Conservation (phyloP, 2,797 vertebrate species). For the Enteromius radiatus region DNA sequence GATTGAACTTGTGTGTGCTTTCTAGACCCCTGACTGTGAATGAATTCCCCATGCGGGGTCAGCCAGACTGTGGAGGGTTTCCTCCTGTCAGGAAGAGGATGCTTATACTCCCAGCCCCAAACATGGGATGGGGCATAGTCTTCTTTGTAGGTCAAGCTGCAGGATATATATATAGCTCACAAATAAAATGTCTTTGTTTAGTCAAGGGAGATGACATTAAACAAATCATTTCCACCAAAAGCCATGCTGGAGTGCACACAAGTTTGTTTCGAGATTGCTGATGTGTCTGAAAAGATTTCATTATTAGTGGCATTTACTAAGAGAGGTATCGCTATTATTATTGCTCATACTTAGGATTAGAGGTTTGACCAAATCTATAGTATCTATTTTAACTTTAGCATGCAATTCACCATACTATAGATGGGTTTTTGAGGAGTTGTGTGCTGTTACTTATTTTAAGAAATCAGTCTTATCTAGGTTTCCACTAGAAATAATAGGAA, state of each 20-base stretch:
- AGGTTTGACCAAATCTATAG: background rate
- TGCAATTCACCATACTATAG: background rate
- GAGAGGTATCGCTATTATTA: background rate
- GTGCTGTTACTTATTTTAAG: background rate
- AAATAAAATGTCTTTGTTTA: background rate
- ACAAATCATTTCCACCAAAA: background rate
- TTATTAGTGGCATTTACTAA: background rate
- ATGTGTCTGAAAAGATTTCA: background rate
- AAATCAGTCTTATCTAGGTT: background rate
- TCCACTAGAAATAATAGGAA: background rate
- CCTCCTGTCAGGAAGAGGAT: constrained; percentile 45
- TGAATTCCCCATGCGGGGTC: constrained; percentile 9
- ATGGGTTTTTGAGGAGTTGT: background rate
- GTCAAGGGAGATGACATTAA: background rate
- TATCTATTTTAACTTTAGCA: background rate
- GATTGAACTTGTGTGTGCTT: constrained; percentile 11
- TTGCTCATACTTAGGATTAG: background rate
- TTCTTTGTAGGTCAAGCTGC: constrained; percentile 12
- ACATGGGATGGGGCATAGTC: constrained; percentile 20
- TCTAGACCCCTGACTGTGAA: constrained; percentile 15
- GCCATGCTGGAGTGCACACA: background rate
- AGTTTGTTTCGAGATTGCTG: background rate
- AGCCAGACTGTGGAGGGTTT: constrained; percentile 31
- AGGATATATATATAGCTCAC: constrained; percentile 27
- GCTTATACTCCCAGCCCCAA: constrained; percentile 33